phyloP scores from a whole-genome alignment of 1,140 invertebrate genomes.

The Bombus confusus region DNA sequence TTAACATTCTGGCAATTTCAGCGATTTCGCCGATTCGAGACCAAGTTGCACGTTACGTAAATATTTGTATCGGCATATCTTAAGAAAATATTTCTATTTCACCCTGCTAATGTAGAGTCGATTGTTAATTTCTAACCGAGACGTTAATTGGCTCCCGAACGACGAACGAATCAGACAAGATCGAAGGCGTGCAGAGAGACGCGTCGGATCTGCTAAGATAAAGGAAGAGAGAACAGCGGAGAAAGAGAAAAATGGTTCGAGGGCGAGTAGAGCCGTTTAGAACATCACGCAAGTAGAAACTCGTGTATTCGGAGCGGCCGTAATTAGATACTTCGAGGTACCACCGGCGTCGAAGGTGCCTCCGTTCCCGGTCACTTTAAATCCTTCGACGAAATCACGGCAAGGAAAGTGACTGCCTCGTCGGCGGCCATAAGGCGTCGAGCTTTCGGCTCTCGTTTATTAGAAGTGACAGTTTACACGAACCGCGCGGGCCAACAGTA shows the following conservation, averaged over 20 bases:
- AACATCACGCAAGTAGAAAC: slow-evolving; percentile 58
- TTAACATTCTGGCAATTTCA: not conserved
- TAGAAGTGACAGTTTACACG: slow-evolving; percentile 46
- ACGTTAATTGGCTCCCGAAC: not conserved
- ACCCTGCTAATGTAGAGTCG: not conserved
- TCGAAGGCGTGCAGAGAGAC: not conserved
- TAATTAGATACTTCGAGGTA: slow-evolving; percentile 59
- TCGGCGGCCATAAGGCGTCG: slow-evolving; percentile 43
- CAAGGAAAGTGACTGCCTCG: slow-evolving; percentile 28
- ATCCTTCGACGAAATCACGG: slow-evolving; percentile 40
- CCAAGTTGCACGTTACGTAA: not conserved
- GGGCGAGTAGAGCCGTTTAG: slow-evolving; percentile 17
- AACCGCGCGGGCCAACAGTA: not conserved
- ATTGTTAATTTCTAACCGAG: not conserved
- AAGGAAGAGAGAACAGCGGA: not conserved
- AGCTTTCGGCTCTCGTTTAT: slow-evolving; percentile 23
- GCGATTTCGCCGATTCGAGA: not conserved
- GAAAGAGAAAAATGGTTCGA: not conserved
- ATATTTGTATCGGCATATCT: too few species aligned
- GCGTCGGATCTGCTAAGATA: not conserved
- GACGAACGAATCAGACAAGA: not conserved
- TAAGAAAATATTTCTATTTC: not conserved
- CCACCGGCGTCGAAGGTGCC: slow-evolving; percentile 47
- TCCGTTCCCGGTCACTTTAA: slow-evolving; percentile 38
- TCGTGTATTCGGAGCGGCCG: slow-evolving; percentile 57